A percentile compares a stretch with the other conserved stretches of the same genome.
Evolutionary conservation across 2,797 vertebrate species (phyloP).

Genomic region (Microchirus variegatus): DNA sequence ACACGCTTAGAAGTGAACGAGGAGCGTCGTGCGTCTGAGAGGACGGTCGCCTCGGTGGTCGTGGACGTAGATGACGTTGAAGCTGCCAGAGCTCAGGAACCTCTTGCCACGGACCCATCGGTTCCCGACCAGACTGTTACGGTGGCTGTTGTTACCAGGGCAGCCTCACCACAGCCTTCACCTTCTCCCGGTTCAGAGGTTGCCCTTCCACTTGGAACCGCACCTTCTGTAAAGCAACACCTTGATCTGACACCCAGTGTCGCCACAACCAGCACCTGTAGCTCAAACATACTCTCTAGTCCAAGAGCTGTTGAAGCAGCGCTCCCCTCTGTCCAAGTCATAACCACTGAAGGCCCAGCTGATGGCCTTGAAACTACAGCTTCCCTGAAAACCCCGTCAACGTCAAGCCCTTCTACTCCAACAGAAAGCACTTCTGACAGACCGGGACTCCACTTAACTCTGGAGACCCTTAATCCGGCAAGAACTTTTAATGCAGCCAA

Average conservation of each 20-base stretch:
- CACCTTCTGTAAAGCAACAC: conserved; percentile 48
- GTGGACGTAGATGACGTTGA: conserved; percentile 13
- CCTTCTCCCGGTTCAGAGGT: conserved; percentile 41
- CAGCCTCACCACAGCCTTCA: conserved; percentile 38
- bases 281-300: conserved; percentile 30
- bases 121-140: conserved; percentile 49
- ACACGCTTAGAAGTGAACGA: conserved; percentile 38
- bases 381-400: background rate
- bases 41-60: conserved; percentile 6
- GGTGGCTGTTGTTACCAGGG: conserved; percentile 47
- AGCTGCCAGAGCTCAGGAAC: conserved; percentile 3
- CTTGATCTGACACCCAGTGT: conserved; percentile 15
- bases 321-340: conserved; percentile 25
- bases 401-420: conserved; percentile 20
- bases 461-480: conserved; percentile 12
- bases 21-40: background rate
- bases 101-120: conserved; percentile 17
- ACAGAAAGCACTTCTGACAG: conserved; percentile 9
- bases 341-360: conserved; percentile 4
- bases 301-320: conserved; percentile 14
- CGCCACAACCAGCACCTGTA: conserved; percentile 32
- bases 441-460: conserved; percentile 1
- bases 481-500: conserved; percentile 41
- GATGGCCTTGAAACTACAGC: background rate
- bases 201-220: conserved; percentile 25